A percentile compares a stretch with the other conserved stretches of the same genome.
Evolutionary conservation across 2,113 vertebrate species (phyloP).

Genomic region (Chitala chitala): DNA sequence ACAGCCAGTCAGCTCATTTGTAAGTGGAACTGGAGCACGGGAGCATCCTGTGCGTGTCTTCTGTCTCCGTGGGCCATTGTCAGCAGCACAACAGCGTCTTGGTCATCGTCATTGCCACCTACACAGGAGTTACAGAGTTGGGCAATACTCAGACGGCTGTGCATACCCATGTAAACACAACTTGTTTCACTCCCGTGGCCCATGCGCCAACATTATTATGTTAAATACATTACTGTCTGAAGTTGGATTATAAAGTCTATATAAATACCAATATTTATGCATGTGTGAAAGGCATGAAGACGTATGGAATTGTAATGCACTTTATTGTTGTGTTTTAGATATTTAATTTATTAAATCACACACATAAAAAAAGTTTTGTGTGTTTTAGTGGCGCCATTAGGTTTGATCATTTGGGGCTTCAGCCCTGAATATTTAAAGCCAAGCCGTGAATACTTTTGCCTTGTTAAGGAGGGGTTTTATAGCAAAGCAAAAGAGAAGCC

Average conservation of each 20-base stretch:
- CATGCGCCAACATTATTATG: slow-evolving; percentile 29
- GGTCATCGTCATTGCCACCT: slow-evolving; percentile 30
- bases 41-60: slow-evolving; percentile 25
- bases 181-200: slow-evolving; percentile 20
- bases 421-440: too few species aligned
- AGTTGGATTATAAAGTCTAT: slow-evolving; percentile 30
- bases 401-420: too few species aligned
- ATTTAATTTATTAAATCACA: too few species aligned
- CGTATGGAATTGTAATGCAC: not conserved
- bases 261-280: slow-evolving; percentile 28
- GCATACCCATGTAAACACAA: slow-evolving; percentile 22
- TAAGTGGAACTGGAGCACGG: slow-evolving; percentile 9
- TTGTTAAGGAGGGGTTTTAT: too few species aligned
- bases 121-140: slow-evolving; percentile 25
- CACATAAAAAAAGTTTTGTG: too few species aligned
- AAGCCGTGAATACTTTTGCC: too few species aligned
- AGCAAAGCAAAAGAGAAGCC: too few species aligned
- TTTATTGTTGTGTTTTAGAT: too few species aligned
- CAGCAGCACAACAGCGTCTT: slow-evolving; percentile 38
- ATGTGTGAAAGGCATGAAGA: not conserved
- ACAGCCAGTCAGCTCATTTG: not conserved
- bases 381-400: too few species aligned
- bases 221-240: slow-evolving; percentile 40
- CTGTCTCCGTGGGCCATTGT: slow-evolving; percentile 32
- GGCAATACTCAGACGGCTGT: slow-evolving; percentile 22